Percentiles rank a stretch among this genome's conserved stretches.
Conservation (phyloP, 2,113 vertebrate species). For the Entomyzon cyanotis region DNA sequence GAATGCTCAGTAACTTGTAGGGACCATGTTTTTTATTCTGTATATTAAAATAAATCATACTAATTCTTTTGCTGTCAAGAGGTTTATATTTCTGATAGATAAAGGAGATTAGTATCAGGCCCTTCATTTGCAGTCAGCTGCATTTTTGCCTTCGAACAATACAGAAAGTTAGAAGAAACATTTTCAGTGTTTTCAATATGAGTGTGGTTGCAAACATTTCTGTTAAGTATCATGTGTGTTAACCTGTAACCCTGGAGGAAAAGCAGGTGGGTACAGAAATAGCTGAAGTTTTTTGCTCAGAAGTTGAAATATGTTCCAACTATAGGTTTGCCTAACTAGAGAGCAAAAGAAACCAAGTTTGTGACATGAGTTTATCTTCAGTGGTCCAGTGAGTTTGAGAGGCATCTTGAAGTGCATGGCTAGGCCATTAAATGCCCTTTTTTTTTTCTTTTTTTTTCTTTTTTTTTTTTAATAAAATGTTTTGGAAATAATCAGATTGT, state of each 20-base stretch:
- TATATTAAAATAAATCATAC: not conserved
- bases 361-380: not conserved
- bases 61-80: not conserved
- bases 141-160: not conserved
- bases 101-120: not conserved
- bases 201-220: not conserved
- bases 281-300: not conserved
- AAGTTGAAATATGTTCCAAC: not conserved
- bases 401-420: not conserved
- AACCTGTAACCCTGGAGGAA: not conserved
- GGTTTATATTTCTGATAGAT: not conserved
- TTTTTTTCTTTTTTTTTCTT: too few species aligned
- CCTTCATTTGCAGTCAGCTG: not conserved
- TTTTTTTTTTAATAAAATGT: not conserved
- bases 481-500: not conserved
- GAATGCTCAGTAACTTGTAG: not conserved
- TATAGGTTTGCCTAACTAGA: not conserved
- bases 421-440: not conserved
- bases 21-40: not conserved
- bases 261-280: not conserved
- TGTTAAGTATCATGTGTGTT: not conserved
- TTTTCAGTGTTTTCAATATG: not conserved
- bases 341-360: not conserved
- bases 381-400: not conserved
- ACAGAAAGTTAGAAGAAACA: not conserved